These are phyloP conservation scores for Troilus luridus DNA, from an alignment of 2,888 invertebrate species.

Conservation along the genomic window DNA sequence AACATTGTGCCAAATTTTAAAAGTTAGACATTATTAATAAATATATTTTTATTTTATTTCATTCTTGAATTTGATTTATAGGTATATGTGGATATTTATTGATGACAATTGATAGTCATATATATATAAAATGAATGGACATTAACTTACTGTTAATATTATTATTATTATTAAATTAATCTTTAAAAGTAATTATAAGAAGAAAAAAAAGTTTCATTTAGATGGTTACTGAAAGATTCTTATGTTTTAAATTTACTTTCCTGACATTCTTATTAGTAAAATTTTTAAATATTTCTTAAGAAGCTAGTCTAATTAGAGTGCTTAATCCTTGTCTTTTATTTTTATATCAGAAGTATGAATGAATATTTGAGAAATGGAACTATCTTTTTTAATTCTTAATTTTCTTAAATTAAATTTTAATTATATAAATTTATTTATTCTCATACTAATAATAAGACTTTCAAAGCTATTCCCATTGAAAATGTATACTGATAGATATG, in stretches of 20 bases:
- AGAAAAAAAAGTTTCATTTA: not conserved
- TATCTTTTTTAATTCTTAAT: not conserved
- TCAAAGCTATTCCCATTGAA: not conserved
- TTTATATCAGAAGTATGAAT: not conserved
- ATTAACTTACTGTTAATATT: no score
- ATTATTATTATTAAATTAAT: no score
- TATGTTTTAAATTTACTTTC: not conserved
- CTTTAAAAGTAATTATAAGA: no score
- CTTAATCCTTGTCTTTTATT: not conserved
- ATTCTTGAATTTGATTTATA: no score
- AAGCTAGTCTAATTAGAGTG: not conserved
- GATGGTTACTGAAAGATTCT: not conserved
- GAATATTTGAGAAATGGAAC: not conserved
- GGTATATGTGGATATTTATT: no score
- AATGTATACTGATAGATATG: conserved; percentile 3
- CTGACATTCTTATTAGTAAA: not conserved
- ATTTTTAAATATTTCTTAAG: not conserved
- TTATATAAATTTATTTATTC: not conserved
- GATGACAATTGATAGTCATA: no score
- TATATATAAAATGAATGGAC: no score
- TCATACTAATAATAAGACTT: not conserved
- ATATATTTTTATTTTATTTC: no score
- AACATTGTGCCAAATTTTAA: no score
- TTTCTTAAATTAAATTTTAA: no score
- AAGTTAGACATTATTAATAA: no score